Evolutionary conservation across 2,797 vertebrate genomes (phyloP), one percentile per base, ranked within the genome.

Genomic region (Lerista edwardsae): DNA sequence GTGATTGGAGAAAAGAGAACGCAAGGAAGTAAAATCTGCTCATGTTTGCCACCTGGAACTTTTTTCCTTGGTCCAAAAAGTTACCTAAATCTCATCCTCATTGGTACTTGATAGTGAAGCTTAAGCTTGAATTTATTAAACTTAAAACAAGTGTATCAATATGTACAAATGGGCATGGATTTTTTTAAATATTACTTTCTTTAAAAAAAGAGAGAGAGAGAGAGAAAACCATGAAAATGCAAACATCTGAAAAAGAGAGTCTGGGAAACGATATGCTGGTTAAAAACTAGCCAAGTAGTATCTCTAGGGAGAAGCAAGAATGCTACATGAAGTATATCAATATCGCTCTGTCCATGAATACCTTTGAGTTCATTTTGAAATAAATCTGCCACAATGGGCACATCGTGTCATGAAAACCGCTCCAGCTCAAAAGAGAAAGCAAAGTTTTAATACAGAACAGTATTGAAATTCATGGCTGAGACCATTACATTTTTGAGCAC

Each of bases 381-480:
- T 61, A 31, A 61, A 25, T 12, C 84, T 68, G 27, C 75, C 0
- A 0, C 1, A 11, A 2, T 11, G 14, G 17, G 29, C 71, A 29
- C 69, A 69, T 84, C 21, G 84, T 84, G 27, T 68, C 59, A 7
- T 0, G 1, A 19, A 14, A 87, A 2, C 21, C 2, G 0, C 61
- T 86, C 3, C n/a, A 61, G 34, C n/a, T 75, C 14, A 17, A 76
- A 84, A 83, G 17, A 76, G 55, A 76, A 76, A 69, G 75, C 55
- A 72, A 59, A 21, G 2, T 34, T 59, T 77, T 15, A 31, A 69
- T 59, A 69, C 36, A 36, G 14, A 44, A 8, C 36, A 77, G 1
- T 34, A 36, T 27, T 77, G 74, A 57, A 29, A 25, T 71, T 39
- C 1, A 25, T 83, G 85, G 69, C 76, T n/a, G 15, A 39, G 67